Evolutionary conservation across 2,797 vertebrate genomes (phyloP).

Genomic region (Parauchenoglanis ngamensis): DNA sequence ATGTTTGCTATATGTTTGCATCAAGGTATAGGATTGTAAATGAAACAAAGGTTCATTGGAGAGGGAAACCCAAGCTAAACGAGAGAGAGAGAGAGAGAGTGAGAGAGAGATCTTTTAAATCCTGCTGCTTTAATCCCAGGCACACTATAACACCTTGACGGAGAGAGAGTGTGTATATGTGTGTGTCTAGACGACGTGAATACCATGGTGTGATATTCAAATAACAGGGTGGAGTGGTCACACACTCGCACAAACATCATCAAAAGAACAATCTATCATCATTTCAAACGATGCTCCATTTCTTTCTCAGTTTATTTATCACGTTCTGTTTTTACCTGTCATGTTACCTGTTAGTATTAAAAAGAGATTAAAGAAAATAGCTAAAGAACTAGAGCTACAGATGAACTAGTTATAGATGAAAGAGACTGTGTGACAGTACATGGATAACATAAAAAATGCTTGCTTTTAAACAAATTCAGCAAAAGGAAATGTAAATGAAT

Average conservation of each 20-base stretch:
- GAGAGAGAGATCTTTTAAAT: background rate
- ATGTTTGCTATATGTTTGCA: background rate
- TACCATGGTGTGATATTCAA: slow-evolving; percentile 3
- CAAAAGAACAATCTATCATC: background rate
- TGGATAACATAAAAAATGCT: background rate
- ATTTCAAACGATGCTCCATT: background rate
- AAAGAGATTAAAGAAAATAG: background rate
- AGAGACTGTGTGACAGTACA: too few relatives aligned
- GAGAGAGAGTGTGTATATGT: background rate
- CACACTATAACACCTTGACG: background rate
- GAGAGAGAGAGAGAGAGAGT: background rate
- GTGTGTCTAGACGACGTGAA: slow-evolving; percentile 1
- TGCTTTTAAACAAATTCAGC: background rate
- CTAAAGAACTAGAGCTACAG: background rate
- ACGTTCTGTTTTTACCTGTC: background rate
- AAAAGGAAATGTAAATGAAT: background rate
- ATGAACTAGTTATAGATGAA: background rate
- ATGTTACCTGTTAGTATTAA: background rate
- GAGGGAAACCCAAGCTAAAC: background rate
- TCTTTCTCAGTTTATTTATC: background rate
- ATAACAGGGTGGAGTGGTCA: slow-evolving; percentile 3
- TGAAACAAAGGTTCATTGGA: background rate
- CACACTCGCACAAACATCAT: slow-evolving; percentile 4
- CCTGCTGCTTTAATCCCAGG: slow-evolving; percentile 3
- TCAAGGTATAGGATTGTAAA: background rate